Evolutionary conservation across 92 coral and sea anemone species (phyloP), one percentile per base, ranked within the genome.

Genomic region (Scolanthus callimorphus): DNA sequence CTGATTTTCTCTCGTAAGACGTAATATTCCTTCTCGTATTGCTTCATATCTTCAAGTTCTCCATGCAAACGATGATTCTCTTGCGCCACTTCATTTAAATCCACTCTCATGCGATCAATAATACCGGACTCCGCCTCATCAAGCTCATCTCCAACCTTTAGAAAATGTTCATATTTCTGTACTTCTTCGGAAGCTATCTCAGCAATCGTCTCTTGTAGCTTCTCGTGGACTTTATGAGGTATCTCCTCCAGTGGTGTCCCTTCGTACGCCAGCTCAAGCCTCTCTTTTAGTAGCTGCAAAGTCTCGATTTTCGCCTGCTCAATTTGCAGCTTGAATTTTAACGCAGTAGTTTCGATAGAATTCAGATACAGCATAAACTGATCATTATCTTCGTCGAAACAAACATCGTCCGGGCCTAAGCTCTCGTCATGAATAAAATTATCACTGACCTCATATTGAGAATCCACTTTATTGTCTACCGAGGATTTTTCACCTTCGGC

Each of bases 231-330:
- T 51, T 74, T 84, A 12, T 83, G 37, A 17, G 98, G 98, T 17
- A 92, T 90, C 51, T 92, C 84, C 45, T 92, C 94, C 49, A 92
- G 39, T 2, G 98, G 91, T 0, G 89, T 82, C 22, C 98, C 98
- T 43, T 92, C 91, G 56, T 88, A 92, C 3, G 96, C 98, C 21
- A 60, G 77, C 51, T 92, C 98, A 1, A 92, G 59, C 59, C 91
- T 82, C 10, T 57, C 76, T 29, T 85, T 85, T 44, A 92, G 59
- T 8, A 89, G 62, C 44, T 88, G 82, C 25, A 92, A 68, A 1
- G 98, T 92, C 19, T 92, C 98, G 6, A 92, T 78, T 39, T 92
- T 92, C 0, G 98, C 96, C 59, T 89, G 90, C 53, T 92, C 98
- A 21, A 92, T 91, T 46, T 89, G 96, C 11, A 90, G 71, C 60